Base-by-base conservation (phyloP, 2,888 invertebrate species). In the Autographa gamma region DNA sequence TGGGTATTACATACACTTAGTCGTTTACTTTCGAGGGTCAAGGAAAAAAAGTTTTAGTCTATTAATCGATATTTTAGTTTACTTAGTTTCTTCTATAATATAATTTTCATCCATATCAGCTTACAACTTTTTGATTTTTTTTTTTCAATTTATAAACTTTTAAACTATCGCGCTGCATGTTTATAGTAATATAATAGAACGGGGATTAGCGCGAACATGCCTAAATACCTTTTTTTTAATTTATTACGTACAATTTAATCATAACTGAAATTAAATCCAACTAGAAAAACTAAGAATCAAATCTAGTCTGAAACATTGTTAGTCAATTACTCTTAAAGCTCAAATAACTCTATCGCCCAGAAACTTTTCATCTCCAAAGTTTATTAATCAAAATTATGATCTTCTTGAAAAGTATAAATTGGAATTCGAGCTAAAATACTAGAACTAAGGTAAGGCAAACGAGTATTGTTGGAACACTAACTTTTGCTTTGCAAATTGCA, bases 1-100 rank as follows among this genome's bases (percentile, higher is more conserved):
- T 32, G 66, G 59, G 71, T 43, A 59, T 41, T 41, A 60, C 60
- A 61, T 61, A 32, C 19, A 4, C 19, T 54, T 25, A 18, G 19
- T 43, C 13, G 14, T 48, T 25, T 41, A 25, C 25, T 61, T 61
- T 41, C 16, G 11, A 56, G 25, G 54, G 54, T 13, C 25, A 25
- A 25, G 13, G 5, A 56, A 5, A 56, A 19, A 5, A 13, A 13
- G 13, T 11, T 25, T 56, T 19, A 0, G 25, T 19, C 13, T n/a
- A n/a, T 11, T 19, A 13, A 25, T 56, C 11, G 4, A n/a, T 48
- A 48, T 16, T 48, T 48, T 48, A n/a, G 6, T 48, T 48, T 48
- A n/a, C n/a, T n/a, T n/a, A n/a, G n/a, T n/a, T n/a, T n/a, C n/a
- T n/a, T n/a, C n/a, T n/a, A n/a, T n/a, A n/a, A n/a, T n/a, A n/a